phyloP scores from a whole-genome alignment of 2,797 vertebrate genomes.

The Cyprinella venusta region DNA sequence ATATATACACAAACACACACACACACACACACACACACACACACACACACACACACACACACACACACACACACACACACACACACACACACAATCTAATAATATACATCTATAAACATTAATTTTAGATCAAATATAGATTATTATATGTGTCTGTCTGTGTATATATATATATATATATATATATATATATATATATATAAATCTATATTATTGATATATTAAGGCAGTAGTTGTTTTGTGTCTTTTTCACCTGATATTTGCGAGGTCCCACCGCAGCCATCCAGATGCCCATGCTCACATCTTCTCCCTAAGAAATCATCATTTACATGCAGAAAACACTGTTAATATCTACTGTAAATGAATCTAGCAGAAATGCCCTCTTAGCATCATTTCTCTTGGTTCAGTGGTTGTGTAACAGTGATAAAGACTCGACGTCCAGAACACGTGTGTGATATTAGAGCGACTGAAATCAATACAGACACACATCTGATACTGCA shows the following conservation, averaged over 20 bases:
- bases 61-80: too few species aligned
- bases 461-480: background rate
- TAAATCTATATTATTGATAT: too few species aligned
- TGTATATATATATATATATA: background rate
- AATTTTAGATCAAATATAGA: too few species aligned
- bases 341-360: background rate
- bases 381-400: background rate
- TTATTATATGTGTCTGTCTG: background rate
- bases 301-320: conserved; percentile 90
- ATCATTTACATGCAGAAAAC: conserved; percentile 13
- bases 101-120: too few species aligned
- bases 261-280: conserved; percentile 92
- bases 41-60: too few species aligned
- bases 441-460: background rate
- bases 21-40: too few species aligned
- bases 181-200: too few species aligned
- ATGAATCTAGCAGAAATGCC: background rate
- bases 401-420: background rate
- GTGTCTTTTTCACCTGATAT: conserved; percentile 81
- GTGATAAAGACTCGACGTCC: background rate
- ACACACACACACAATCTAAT: too few species aligned
- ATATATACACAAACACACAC: too few species aligned
- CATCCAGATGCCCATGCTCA: conserved; percentile 99
- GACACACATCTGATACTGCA: background rate
- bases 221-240: background rate